Conservation (phyloP, 2,888 invertebrate genomes). For the Sesia apiformis region DNA sequence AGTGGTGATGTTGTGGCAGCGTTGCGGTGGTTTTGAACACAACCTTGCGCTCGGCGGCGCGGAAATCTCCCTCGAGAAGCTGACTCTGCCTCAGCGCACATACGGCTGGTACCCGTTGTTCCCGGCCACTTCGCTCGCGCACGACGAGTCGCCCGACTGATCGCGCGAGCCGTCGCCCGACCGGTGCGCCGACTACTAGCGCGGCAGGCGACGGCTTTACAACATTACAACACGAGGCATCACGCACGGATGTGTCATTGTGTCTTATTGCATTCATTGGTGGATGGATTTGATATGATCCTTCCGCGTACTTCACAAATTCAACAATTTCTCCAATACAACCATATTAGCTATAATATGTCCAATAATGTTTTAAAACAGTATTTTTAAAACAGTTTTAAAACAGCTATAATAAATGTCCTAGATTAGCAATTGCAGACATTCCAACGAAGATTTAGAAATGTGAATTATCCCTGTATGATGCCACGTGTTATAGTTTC, state of each 20-base stretch:
- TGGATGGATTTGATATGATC: too few relatives aligned
- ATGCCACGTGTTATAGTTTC: too few relatives aligned
- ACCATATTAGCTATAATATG: too few relatives aligned
- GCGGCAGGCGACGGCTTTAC: conserved; percentile 44
- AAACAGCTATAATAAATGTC: too few relatives aligned
- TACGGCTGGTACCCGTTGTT: conserved; percentile 95
- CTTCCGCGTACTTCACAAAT: too few relatives aligned
- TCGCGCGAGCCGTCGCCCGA: conserved; percentile 72
- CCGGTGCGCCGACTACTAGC: conserved; percentile 49
- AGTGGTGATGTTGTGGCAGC: conserved; percentile 94
- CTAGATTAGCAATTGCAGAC: too few relatives aligned
- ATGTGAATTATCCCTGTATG: too few relatives aligned
- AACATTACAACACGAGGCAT: not conserved
- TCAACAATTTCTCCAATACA: too few relatives aligned
- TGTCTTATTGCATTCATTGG: too few relatives aligned
- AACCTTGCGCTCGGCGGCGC: conserved; percentile 87
- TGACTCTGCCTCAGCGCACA: conserved; percentile 86
- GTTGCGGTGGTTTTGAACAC: conserved; percentile 90
- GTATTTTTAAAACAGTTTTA: too few relatives aligned
- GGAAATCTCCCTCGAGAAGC: conserved; percentile 87
- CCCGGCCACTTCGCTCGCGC: conserved; percentile 87
- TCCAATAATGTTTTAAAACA: too few relatives aligned
- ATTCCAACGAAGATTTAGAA: too few relatives aligned
- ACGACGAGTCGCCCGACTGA: conserved; percentile 72
- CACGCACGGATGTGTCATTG: not conserved